Conservation (phyloP, 2,888 invertebrate genomes). For the Heteromurus nitidus region DNA sequence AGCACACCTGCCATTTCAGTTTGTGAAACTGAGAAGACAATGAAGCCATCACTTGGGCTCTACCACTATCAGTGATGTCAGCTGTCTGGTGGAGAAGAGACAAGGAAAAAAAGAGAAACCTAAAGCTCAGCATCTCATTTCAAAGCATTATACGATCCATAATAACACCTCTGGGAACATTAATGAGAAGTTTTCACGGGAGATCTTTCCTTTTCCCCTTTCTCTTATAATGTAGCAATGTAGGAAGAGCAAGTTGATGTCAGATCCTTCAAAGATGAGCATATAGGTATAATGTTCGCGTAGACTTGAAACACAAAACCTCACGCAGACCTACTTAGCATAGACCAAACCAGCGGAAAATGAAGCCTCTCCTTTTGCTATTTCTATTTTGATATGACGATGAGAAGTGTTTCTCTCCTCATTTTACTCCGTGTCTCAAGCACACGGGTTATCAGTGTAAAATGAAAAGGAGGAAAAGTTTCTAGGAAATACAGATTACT, state of each 20-base stretch:
- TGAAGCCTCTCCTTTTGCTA: too few relatives aligned
- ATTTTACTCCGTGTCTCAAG: background rate
- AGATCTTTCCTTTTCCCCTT: slow-evolving; percentile 21
- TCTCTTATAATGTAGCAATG: background rate
- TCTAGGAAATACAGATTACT: slow-evolving; percentile 11
- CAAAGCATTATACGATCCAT: slow-evolving; percentile 54
- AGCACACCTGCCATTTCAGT: slow-evolving; percentile 40
- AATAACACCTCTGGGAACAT: slow-evolving; percentile 70
- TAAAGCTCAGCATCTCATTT: slow-evolving; percentile 63
- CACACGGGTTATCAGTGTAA: too few relatives aligned
- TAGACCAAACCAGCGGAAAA: too few relatives aligned
- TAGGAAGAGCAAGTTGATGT: background rate
- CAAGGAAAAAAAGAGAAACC: slow-evolving; percentile 24
- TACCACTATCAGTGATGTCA: slow-evolving; percentile 53
- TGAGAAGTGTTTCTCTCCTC: too few relatives aligned
- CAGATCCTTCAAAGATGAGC: too few relatives aligned
- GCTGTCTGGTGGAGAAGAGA: slow-evolving; percentile 19
- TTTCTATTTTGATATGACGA: too few relatives aligned
- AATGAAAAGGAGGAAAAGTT: slow-evolving; percentile 15
- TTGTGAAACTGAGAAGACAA: slow-evolving; percentile 38
- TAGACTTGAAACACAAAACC: background rate
- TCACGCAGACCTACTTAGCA: too few relatives aligned
- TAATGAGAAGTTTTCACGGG: slow-evolving; percentile 70
- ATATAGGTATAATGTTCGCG: background rate
- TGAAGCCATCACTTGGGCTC: slow-evolving; percentile 51